These are phyloP conservation scores for Oryzias sinensis DNA, from an alignment of 2,797 vertebrate genomes.

Conservation along the genomic window DNA sequence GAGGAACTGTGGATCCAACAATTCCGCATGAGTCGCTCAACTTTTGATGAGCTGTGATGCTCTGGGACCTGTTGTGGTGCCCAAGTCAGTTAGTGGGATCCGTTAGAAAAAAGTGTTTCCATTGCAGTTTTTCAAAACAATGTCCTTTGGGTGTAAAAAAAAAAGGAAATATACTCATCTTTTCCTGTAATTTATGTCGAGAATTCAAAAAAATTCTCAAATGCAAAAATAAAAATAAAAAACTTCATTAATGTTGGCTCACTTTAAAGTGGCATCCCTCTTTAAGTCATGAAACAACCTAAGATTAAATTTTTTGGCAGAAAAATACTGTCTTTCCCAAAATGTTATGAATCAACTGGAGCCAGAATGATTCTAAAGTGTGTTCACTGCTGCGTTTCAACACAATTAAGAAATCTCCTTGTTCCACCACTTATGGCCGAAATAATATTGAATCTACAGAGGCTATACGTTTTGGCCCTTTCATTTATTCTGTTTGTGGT, in stretches of 20 bases:
- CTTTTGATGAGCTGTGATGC: too few relatives aligned
- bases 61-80: too few relatives aligned
- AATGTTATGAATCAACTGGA: slow-evolving; percentile 21
- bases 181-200: slow-evolving; percentile 18
- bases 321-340: slow-evolving; percentile 30
- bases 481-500: background rate
- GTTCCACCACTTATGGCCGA: slow-evolving; percentile 8
- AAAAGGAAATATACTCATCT: too few relatives aligned
- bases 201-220: slow-evolving; percentile 25
- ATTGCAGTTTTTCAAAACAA: too few relatives aligned
- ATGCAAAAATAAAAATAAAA: slow-evolving; percentile 1
- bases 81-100: too few relatives aligned
- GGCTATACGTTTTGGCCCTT: slow-evolving; percentile 8
- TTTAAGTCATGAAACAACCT: slow-evolving; percentile 33
- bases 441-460: slow-evolving; percentile 15
- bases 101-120: too few relatives aligned
- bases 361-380: slow-evolving; percentile 25
- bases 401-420: slow-evolving; percentile 4
- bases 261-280: background rate
- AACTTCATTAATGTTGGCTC: too few relatives aligned
- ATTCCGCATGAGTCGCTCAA: too few relatives aligned
- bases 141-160: too few relatives aligned
- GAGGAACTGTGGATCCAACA: too few relatives aligned
- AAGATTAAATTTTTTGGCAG: slow-evolving; percentile 37
- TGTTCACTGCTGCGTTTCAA: slow-evolving; percentile 12